Evolutionary conservation across 2,888 invertebrate species (phyloP).

Genomic region (Thereva unica): DNA sequence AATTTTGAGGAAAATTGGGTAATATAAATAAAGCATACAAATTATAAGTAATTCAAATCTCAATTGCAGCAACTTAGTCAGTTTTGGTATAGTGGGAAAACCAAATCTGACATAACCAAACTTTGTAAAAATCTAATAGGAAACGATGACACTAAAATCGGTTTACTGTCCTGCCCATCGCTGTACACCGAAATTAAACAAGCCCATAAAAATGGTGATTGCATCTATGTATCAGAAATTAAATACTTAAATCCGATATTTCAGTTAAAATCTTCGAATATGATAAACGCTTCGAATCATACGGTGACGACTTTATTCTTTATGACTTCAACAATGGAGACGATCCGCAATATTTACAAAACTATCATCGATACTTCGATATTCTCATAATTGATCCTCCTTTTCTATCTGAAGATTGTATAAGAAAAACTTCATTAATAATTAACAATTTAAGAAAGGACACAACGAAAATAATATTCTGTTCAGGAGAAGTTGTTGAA

Average conservation of each 20-base stretch:
- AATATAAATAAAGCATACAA: conserved; percentile 42
- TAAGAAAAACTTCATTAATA: conserved; percentile 79
- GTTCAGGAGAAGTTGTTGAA: conserved; percentile 84
- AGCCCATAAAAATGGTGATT: conserved; percentile 48
- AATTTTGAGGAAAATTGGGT: conserved; percentile 84
- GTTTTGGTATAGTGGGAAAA: conserved; percentile 92
- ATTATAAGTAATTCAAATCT: conserved; percentile 22
- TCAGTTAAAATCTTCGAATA: conserved; percentile 79
- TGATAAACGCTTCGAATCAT: conserved; percentile 80
- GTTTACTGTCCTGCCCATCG: conserved; percentile 87
- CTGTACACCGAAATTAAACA: conserved; percentile 72
- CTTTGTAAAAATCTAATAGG: conserved; percentile 65
- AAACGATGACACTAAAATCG: conserved; percentile 66
- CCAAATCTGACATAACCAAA: conserved; percentile 71
- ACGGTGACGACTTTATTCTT: conserved; percentile 76
- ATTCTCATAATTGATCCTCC: conserved; percentile 93
- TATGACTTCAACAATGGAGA: conserved; percentile 89
- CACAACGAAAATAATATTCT: conserved; percentile 61
- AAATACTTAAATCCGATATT: conserved; percentile 47
- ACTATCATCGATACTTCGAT: conserved; percentile 65
- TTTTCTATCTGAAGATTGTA: conserved; percentile 90
- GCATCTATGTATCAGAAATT: conserved; percentile 38
- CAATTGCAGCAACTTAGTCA: conserved; percentile 88
- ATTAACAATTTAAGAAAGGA: conserved; percentile 71
- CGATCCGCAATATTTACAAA: conserved; percentile 64